Base-by-base conservation (phyloP, 2,113 vertebrate genomes). In the Lampris megalopsis region DNA sequence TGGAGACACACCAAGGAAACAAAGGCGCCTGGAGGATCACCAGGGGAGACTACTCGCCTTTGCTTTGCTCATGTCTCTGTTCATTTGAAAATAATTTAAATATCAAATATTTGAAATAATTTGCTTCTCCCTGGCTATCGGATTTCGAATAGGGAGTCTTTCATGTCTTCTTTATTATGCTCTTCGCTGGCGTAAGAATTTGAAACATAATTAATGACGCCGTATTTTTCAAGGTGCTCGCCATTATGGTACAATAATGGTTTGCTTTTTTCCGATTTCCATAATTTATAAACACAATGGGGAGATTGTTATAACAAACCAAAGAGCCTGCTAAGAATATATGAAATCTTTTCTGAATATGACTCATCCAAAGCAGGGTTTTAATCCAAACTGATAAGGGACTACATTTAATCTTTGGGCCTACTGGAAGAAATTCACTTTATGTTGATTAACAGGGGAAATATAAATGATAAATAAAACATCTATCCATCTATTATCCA, bases 81-180 rank as follows among this genome's bases (percentile, higher is more conserved):
- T 94, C 91, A 92, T 91, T 90, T 93, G 90, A 92, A 94, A 93
- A 93, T 91, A 83, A 93, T 93, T 93, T 93, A 89, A 93, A 93
- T 93, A 93, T 93, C 89, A 93, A 92, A 92, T 90, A 92, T 91
- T 92, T 91, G 80, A 91, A 90, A 91, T 92, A 75, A 89, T 92
- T 89, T 89, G 89, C 89, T 88, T 86, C 90, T 93, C 92, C 84
- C 87, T 86, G 81, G 86, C 86, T 90, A 92, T 91, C 87, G 86
- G 73, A 90, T 90, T 87, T 77, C 85, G 86, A 92, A 92, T 84
- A 78, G 77, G 40, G 78, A 80, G 47, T 88, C 86, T 92, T 91
- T 92, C 88, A 92, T 91, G 90, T 90, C 68, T 75, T 81, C 65
- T 57, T 89, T 82, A 93, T 91, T 91, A 84, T 88, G 77, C 63